Conservation (phyloP, 2,888 invertebrate genomes). For the Phalangium opilio region DNA sequence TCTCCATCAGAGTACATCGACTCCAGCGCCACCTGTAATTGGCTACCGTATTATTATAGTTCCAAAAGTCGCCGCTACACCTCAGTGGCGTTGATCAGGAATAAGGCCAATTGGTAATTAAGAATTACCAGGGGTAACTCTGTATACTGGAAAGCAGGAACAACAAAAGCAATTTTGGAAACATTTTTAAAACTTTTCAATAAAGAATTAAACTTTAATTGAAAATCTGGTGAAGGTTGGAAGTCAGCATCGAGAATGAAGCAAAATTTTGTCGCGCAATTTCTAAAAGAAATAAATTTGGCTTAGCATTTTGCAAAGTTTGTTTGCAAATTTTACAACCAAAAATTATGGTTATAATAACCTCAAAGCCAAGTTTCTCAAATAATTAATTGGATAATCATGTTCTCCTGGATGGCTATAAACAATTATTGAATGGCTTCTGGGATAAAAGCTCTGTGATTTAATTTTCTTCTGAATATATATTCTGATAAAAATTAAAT, state of each 20-base stretch:
- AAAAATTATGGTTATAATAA: slow-evolving; percentile 6
- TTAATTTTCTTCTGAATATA: slow-evolving; percentile 21
- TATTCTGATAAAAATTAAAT: slow-evolving; percentile 11
- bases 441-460: slow-evolving; percentile 16
- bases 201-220: slow-evolving; percentile 14
- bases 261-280: slow-evolving; percentile 18
- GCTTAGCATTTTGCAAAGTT: background rate
- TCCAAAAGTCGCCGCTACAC: too few relatives aligned
- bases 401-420: slow-evolving; percentile 11
- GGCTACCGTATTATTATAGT: too few relatives aligned
- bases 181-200: slow-evolving; percentile 7
- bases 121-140: slow-evolving; percentile 19
- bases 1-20: too few relatives aligned
- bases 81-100: too few relatives aligned
- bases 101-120: background rate
- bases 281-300: slow-evolving; percentile 5
- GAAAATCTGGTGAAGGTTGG: slow-evolving; percentile 21
- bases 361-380: slow-evolving; percentile 21
- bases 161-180: slow-evolving; percentile 18
- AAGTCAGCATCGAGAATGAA: slow-evolving; percentile 22
- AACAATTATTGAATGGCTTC: slow-evolving; percentile 19
- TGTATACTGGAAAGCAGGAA: slow-evolving; percentile 22
- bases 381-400: slow-evolving; percentile 21
- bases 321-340: background rate
- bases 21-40: too few relatives aligned